Percentiles rank a stretch among this genome's conserved stretches.
phyloP scores from a whole-genome alignment of 2,797 vertebrate species.

The Lerista edwardsae region DNA sequence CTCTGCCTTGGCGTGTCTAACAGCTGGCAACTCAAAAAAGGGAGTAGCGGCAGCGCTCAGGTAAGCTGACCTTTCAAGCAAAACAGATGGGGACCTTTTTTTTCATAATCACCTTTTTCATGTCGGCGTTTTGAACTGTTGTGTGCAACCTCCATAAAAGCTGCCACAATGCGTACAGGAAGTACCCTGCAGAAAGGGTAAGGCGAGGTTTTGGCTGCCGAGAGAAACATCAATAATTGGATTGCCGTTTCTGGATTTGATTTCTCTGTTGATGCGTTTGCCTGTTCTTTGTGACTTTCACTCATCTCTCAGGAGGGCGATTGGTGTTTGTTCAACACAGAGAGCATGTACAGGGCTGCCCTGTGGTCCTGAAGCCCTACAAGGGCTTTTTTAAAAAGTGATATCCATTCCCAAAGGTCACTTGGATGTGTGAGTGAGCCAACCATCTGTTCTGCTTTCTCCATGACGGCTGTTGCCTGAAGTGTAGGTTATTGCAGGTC shows the following conservation, averaged over 20 bases:
- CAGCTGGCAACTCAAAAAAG: conserved; percentile 26
- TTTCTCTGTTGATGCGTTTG: conserved; percentile 53
- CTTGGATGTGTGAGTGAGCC: conserved; percentile 59
- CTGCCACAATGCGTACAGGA: conserved; percentile 17
- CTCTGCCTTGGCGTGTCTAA: conserved; percentile 34
- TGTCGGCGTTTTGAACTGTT: conserved; percentile 38
- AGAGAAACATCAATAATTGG: conserved; percentile 8
- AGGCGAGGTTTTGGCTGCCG: conserved; percentile 37
- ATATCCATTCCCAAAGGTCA: conserved; percentile 62
- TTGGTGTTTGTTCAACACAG: conserved; percentile 48
- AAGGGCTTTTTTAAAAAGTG: background rate
- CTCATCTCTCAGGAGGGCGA: conserved; percentile 31
- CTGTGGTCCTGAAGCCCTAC: conserved; percentile 20
- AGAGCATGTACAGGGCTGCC: conserved; percentile 27
- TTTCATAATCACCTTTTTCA: conserved; percentile 44
- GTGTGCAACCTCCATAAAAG: conserved; percentile 39
- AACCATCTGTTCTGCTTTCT: conserved; percentile 72
- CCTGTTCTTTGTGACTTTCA: conserved; percentile 35
- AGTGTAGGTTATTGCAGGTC: conserved; percentile 67
- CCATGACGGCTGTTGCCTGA: conserved; percentile 58
- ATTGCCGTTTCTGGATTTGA: conserved; percentile 47
- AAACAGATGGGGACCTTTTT: conserved; percentile 32
- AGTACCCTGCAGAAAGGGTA: conserved; percentile 22
- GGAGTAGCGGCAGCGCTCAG: conserved; percentile 25
- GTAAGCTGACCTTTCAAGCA: conserved; percentile 50